Base-by-base conservation (phyloP, 64 coral and sea anemone species). In the Montipora foliosa region DNA sequence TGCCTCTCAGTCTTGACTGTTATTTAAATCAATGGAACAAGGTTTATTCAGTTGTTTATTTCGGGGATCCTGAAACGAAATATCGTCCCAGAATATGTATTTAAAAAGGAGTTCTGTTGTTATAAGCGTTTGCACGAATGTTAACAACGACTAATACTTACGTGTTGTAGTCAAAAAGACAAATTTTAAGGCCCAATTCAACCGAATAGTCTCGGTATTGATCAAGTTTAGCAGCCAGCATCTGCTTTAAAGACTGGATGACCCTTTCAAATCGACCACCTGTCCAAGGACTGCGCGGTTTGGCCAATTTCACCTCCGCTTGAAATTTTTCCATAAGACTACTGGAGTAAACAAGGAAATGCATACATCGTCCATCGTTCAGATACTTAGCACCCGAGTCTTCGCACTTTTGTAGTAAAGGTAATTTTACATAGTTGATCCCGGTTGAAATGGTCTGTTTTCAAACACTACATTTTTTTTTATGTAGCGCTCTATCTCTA, bases 121-220 rank as follows among this genome's bases (percentile, higher is more conserved):
- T 37, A 37, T 37, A 37, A 37, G 29, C 29, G 29, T 37, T 37
- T 37, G 29, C 29, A 37, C 29, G 29, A 37, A 37, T 37, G 29
- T 37, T 1, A 37, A 37, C 29, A 37, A 29, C 29, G 29, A 29
- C 29, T 29, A 29, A 29, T 6, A 15, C 45, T 80, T 80, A 80
- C 78, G 78, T 80, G 14, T 80, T 80, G 44, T 80, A 80, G 78
- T 80, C 78, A 45, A 49, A 80, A 17, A 80, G 78, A 51, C 44
- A 45, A 51, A 44, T 45, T 80, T 80, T 80, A 80, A 12, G 25
- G 78, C 25, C 45, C 24, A 51, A 19, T 80, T 6, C 12, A 51
- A 20, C 29, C 0, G 78, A 51, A 51, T 80, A 80, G 44, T 80
- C 78, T 45, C 7, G 78, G 17, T 17, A 20, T 49, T 80, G 21